Percentiles rank a stretch among this genome's conserved stretches.
These are phyloP conservation scores for Druceiella hillmani DNA, from an alignment of 2,888 invertebrate species.

Conservation along the genomic window DNA sequence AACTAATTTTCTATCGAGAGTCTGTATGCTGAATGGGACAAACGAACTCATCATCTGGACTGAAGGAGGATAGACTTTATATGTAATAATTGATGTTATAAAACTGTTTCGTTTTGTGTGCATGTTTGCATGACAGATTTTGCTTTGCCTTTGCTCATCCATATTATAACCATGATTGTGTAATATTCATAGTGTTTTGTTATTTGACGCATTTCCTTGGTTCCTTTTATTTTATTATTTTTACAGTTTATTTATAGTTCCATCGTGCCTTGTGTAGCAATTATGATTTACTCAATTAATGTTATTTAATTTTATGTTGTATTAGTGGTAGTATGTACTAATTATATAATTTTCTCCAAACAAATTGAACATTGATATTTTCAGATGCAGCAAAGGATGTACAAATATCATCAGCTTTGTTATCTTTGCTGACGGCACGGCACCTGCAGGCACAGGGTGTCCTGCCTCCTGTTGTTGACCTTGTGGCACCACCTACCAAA, in stretches of 20 bases:
- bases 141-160: conserved; percentile 51
- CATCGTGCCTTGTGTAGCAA: too few relatives aligned
- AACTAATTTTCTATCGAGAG: too few relatives aligned
- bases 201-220: conserved; percentile 53
- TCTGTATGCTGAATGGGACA: too few relatives aligned
- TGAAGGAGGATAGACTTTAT: too few relatives aligned
- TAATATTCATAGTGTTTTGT: conserved; percentile 40
- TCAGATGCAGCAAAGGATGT: conserved; percentile 44
- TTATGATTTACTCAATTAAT: too few relatives aligned
- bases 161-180: conserved; percentile 33
- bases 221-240: conserved; percentile 48
- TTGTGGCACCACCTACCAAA: conserved; percentile 27
- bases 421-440: conserved; percentile 39
- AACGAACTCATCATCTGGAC: too few relatives aligned
- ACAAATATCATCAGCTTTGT: conserved; percentile 42
- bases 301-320: conserved; percentile 43
- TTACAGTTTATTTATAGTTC: too few relatives aligned
- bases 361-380: too few relatives aligned
- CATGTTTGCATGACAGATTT: conserved; percentile 51
- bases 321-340: conserved; percentile 32
- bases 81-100: too few relatives aligned
- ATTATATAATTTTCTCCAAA: too few relatives aligned
- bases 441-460: conserved; percentile 24
- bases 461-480: conserved; percentile 22
- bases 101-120: conserved; percentile 40